Percentiles rank a stretch among this genome's conserved stretches.
phyloP scores from a whole-genome alignment of 2,113 vertebrate species.

The Perccottus glenii region DNA sequence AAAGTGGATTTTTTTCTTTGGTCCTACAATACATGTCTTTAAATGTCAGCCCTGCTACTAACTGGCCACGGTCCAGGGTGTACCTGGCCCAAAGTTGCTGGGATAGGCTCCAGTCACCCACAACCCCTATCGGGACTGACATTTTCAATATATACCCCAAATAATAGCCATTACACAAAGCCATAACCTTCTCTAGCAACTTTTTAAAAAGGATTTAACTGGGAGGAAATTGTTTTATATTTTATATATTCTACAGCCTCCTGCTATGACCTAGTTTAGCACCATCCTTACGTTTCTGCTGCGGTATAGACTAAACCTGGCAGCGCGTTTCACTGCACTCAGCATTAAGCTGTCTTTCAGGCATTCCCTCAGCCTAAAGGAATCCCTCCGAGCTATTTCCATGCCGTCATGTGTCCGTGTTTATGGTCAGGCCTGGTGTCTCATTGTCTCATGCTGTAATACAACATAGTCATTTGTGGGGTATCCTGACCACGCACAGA shows the following conservation, averaged over 20 bases:
- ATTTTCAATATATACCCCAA: no score
- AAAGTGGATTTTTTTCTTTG: no score
- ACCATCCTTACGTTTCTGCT: neutral
- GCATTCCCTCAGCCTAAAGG: constrained; percentile 60
- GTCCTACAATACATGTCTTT: no score
- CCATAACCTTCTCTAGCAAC: no score
- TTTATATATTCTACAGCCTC: neutral
- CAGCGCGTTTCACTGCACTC: constrained; percentile 29
- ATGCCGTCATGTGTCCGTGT: constrained; percentile 56
- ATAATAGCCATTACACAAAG: no score
- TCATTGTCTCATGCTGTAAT: constrained; percentile 62
- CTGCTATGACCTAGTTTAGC: constrained; percentile 9
- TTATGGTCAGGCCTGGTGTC: constrained; percentile 54
- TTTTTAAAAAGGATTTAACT: no score
- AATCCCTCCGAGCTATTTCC: constrained; percentile 66
- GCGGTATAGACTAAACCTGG: constrained; percentile 8
- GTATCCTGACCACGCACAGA: constrained; percentile 62
- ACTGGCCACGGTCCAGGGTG: no score
- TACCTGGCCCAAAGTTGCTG: no score
- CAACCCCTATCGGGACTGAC: no score
- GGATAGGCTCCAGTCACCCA: no score
- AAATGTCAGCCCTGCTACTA: no score
- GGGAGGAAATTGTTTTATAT: no score
- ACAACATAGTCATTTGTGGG: constrained; percentile 68
- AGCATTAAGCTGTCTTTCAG: constrained; percentile 20